Conservation (phyloP, 64 coral and sea anemone genomes). For the Orbicella faveolata region DNA sequence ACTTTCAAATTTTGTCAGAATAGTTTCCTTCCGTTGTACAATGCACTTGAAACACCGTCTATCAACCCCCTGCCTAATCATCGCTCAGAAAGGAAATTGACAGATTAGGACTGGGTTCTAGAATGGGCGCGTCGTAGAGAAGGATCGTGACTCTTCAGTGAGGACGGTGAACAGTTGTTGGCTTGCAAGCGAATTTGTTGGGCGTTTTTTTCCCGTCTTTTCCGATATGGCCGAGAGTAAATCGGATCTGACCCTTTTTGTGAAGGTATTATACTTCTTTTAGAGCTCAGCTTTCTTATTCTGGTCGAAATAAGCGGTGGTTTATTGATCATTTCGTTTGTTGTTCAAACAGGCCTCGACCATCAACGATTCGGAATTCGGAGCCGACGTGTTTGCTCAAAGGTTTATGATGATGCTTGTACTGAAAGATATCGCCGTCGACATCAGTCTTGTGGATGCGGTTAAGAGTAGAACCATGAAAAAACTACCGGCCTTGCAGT, state of each 20-base stretch:
- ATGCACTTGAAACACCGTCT: too few species aligned
- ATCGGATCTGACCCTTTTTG: slow-evolving; percentile 10
- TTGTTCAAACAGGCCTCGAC: slow-evolving; percentile 28
- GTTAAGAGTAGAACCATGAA: slow-evolving; percentile 6
- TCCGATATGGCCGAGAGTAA: slow-evolving; percentile 22
- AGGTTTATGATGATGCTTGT: slow-evolving; percentile 52
- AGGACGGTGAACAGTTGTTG: background rate
- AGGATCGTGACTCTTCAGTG: background rate
- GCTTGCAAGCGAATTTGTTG: background rate
- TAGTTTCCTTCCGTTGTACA: too few species aligned
- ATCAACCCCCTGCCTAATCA: background rate
- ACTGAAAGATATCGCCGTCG: slow-evolving; percentile 26
- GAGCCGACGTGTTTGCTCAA: slow-evolving; percentile 39
- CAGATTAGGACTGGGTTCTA: background rate
- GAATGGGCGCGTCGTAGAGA: slow-evolving; percentile 23
- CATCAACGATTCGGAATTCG: slow-evolving; percentile 9
- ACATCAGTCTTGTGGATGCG: slow-evolving; percentile 34
- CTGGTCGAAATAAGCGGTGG: background rate
- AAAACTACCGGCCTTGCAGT: slow-evolving; percentile 23
- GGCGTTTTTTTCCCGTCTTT: background rate
- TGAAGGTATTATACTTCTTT: slow-evolving; percentile 1
- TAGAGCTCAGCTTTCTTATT: background rate
- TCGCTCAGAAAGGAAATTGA: background rate
- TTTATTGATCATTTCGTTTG: slow-evolving; percentile 36
- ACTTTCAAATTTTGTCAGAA: too few species aligned